These are phyloP conservation scores for Notocelia uddmanniana DNA, from an alignment of 2,888 invertebrate species.

Conservation along the genomic window DNA sequence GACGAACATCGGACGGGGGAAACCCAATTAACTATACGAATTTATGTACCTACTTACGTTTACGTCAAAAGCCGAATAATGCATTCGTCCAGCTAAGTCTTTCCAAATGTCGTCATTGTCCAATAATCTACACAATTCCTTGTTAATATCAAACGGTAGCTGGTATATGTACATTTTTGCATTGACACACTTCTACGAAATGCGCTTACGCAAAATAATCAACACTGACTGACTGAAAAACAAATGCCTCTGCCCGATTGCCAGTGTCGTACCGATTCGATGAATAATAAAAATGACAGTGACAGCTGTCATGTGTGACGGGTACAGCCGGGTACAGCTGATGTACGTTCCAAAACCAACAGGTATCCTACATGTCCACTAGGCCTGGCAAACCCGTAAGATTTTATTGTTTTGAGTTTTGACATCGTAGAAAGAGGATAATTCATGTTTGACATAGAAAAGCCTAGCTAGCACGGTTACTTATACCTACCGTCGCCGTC, in stretches of 20 bases:
- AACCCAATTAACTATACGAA: conserved; percentile 53
- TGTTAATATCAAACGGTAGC: conserved; percentile 89
- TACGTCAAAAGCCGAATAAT: conserved; percentile 87
- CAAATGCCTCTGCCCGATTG: neutral
- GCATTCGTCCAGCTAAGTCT: conserved; percentile 90
- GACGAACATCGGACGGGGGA: conserved; percentile 52
- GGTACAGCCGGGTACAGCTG: neutral
- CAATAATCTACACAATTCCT: conserved; percentile 90
- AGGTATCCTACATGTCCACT: neutral
- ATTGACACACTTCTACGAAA: conserved; percentile 11
- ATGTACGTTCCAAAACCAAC: conserved; percentile 9
- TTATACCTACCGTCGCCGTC: no score
- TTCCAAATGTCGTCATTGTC: conserved; percentile 93
- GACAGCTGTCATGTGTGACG: conserved; percentile 7
- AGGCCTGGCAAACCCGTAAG: no score
- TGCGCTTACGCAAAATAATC: conserved; percentile 20
- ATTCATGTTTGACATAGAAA: no score
- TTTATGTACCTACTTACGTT: conserved; percentile 72
- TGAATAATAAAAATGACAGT: conserved; percentile 8
- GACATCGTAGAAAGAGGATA: no score
- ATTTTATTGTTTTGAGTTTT: no score
- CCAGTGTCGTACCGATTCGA: neutral
- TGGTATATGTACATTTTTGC: conserved; percentile 88
- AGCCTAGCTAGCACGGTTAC: no score
- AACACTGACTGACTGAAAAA: neutral